Evolutionary conservation across 2,888 invertebrate species (phyloP).

Genomic region (Eupithecia vulgata): DNA sequence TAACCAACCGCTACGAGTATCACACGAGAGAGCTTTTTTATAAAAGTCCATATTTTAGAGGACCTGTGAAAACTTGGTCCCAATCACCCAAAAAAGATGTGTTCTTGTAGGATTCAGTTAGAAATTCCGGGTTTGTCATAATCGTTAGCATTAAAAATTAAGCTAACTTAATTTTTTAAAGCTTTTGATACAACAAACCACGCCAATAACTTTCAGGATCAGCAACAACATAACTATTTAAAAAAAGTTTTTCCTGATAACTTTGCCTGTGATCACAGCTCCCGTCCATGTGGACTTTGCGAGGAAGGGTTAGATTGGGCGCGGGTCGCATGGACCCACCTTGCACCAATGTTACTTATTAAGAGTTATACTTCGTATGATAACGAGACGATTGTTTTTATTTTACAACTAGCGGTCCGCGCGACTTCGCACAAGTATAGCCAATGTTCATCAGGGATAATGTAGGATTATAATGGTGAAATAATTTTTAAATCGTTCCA

Average conservation of each 20-base stretch:
- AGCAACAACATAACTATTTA: background rate
- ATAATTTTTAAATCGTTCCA: no score
- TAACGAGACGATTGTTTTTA: conserved; percentile 36
- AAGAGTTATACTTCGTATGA: conserved; percentile 24
- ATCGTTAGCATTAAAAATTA: background rate
- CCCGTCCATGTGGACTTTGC: conserved; percentile 23
- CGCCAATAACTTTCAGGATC: background rate
- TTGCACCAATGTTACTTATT: conserved; percentile 51
- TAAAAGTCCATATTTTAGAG: background rate
- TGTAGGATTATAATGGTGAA: no score
- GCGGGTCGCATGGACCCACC: conserved; percentile 50
- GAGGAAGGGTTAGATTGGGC: conserved; percentile 67
- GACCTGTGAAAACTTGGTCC: no score
- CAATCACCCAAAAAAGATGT: no score
- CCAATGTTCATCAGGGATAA: no score
- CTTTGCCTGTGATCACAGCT: background rate
- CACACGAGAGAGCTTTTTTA: background rate
- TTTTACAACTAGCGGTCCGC: no score
- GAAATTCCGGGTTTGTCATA: no score
- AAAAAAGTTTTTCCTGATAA: background rate
- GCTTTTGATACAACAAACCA: background rate
- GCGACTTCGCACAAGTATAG: no score
- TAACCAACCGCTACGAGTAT: background rate
- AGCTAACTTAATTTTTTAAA: background rate
- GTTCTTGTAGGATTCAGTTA: no score